Conservation (phyloP, 2,888 invertebrate species). For the Eristalis tenax region DNA sequence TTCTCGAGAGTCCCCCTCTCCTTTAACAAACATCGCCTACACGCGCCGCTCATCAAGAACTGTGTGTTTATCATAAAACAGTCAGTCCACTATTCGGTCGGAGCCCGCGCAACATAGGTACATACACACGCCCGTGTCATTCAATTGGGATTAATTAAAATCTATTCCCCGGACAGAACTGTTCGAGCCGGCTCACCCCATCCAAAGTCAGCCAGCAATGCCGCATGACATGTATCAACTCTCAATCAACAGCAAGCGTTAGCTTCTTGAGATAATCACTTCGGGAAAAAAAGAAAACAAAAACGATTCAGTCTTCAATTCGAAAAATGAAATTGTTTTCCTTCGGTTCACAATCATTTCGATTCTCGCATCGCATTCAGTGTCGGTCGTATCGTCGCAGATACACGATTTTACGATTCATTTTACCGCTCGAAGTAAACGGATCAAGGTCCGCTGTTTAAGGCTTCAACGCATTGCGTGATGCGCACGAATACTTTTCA, state of each 20-base stretch:
- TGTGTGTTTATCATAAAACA: conserved; percentile 31
- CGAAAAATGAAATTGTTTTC: conserved; percentile 23
- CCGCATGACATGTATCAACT: conserved; percentile 16
- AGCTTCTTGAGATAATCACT: not conserved
- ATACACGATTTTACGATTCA: conserved; percentile 22
- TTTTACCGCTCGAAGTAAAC: not conserved
- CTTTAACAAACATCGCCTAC: not conserved
- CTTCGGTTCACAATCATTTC: conserved; percentile 36
- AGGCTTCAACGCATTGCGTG: conserved; percentile 4
- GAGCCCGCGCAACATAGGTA: not conserved
- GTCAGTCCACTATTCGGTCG: conserved; percentile 3
- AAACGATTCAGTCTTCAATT: conserved; percentile 10
- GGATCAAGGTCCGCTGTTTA: conserved; percentile 21
- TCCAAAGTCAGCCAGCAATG: not conserved
- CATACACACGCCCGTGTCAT: conserved; percentile 37
- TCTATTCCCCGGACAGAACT: conserved; percentile 27
- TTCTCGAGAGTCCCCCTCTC: not conserved
- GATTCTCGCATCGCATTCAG: conserved; percentile 6
- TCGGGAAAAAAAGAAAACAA: not conserved
- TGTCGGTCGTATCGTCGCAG: not conserved
- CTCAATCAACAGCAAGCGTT: not conserved
- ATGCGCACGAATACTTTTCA: not conserved
- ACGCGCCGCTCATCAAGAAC: conserved; percentile 1
- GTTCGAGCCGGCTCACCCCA: not conserved
- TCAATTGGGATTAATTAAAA: conserved; percentile 62